These are phyloP conservation scores for Phthorimaea operculella DNA, from an alignment of 1,140 invertebrate genomes.

Conservation along the genomic window DNA sequence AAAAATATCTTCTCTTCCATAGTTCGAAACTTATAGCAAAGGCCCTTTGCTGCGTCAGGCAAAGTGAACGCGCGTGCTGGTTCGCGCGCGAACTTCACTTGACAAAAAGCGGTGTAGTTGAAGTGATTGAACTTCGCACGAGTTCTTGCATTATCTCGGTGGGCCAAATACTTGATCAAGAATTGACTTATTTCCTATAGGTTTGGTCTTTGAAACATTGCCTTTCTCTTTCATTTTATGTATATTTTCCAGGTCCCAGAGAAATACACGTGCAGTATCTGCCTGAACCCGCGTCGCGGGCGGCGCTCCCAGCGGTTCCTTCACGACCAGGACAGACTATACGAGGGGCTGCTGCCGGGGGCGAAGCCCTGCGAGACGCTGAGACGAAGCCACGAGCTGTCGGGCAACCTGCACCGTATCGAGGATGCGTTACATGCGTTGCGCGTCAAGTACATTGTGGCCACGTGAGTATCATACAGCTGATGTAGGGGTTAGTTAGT, in stretches of 20 bases:
- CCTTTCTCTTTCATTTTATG: too few species aligned
- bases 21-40: too few species aligned
- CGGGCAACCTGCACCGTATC: constrained; percentile 75
- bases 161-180: too few species aligned
- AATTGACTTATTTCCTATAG: too few species aligned
- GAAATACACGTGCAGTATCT: constrained; percentile 91
- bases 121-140: too few species aligned
- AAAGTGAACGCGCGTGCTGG: too few species aligned
- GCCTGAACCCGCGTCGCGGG: constrained; percentile 79
- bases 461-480: constrained; percentile 71
- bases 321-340: constrained; percentile 90
- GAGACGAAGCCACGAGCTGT: constrained; percentile 77
- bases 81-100: too few species aligned
- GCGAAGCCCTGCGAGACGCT: constrained; percentile 63
- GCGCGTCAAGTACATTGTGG: constrained; percentile 80
- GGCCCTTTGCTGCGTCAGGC: too few species aligned
- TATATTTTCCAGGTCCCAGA: constrained; percentile 78
- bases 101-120: too few species aligned
- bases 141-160: too few species aligned
- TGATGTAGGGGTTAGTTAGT: constrained; percentile 3
- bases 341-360: constrained; percentile 80
- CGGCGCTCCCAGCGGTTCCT: constrained; percentile 78
- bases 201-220: too few species aligned
- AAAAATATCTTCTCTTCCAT: too few species aligned
- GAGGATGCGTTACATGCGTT: constrained; percentile 77